These are phyloP conservation scores for Molossus alvarezi DNA, from an alignment of 2,797 vertebrate species.

Conservation along the genomic window DNA sequence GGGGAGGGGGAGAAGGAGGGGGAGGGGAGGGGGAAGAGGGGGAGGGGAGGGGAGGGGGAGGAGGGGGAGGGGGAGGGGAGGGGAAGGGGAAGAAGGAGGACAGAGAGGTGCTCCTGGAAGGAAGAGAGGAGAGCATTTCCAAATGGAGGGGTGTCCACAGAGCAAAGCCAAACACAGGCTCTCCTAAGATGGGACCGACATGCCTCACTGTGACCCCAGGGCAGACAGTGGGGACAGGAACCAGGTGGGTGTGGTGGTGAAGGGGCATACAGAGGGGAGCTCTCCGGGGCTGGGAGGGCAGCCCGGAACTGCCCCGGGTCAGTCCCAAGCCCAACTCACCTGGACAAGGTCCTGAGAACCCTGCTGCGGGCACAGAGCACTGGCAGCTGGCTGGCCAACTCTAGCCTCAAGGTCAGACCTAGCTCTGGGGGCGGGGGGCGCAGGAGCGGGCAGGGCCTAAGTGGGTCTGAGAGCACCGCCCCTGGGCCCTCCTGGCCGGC, in stretches of 20 bases:
- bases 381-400: accelerated
- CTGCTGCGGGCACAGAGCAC: accelerated
- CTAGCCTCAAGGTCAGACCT: accelerated
- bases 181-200: neutral
- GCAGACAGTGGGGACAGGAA: accelerated
- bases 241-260: accelerated
- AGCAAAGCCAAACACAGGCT: neutral
- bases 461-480: neutral
- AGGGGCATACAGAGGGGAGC: accelerated
- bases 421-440: too few species aligned
- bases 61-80: too few species aligned
- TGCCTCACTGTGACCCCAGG: accelerated
- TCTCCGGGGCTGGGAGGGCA: accelerated
- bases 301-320: accelerated
- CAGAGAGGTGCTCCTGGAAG: accelerated
- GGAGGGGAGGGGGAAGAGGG: accelerated
- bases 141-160: accelerated
- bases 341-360: accelerated
- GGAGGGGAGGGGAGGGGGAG: too few species aligned
- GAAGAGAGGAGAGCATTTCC: neutral
- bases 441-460: accelerated
- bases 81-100: accelerated
- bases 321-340: accelerated
- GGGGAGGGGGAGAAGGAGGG: too few species aligned
- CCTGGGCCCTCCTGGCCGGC: neutral